Base-by-base conservation (phyloP, 1,140 invertebrate genomes). In the Zaprionus camerounensis region DNA sequence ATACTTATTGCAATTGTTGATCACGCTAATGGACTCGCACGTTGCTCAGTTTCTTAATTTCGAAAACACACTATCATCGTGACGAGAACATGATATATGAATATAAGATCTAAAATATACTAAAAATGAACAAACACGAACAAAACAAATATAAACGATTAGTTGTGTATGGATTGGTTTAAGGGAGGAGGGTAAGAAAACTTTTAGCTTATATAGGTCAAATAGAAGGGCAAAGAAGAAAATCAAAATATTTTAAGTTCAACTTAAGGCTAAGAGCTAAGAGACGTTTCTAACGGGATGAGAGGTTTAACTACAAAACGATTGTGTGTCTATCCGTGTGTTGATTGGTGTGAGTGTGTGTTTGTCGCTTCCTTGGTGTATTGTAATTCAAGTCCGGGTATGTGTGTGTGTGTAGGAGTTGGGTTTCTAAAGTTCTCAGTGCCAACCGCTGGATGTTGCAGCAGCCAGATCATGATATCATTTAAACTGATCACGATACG, bases 401-500 rank as follows among this genome's bases (percentile, higher is more conserved):
- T 31, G 68, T 62, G 58, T 71, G 71, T 58, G 26, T 71, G 71
- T 58, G 26, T 69, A 28, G 38, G 22, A 24, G 31, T 41, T 56
- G 61, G 49, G 56, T 55, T 59, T 17, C 31, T 57, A 24, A 63
- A 22, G 49, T 53, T 69, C 70, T 81, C 69, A 84, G 34, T 84
- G 79, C 84, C 84, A 87, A 53, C 68, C 68, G 38, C 75, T 76
- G 31, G 77, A 58, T 46, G 49, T 66, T 57, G 61, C 49, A 78
- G 46, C 22, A 55, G 22, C 13, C 28, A 70, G 76, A 58, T 84
- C 81, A 41, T 81, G 75, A 90, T 91, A 91, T 92, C 84, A 87
- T 88, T 92, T 92, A 51, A 92, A 82, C 71, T 92, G 91, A 59
- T 91, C 85, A 62, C 80, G 85, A 55, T 86, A 92, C 28, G 83